phyloP scores from a whole-genome alignment of 2,888 invertebrate species.

The Scaptomyza cyrtandrae region DNA sequence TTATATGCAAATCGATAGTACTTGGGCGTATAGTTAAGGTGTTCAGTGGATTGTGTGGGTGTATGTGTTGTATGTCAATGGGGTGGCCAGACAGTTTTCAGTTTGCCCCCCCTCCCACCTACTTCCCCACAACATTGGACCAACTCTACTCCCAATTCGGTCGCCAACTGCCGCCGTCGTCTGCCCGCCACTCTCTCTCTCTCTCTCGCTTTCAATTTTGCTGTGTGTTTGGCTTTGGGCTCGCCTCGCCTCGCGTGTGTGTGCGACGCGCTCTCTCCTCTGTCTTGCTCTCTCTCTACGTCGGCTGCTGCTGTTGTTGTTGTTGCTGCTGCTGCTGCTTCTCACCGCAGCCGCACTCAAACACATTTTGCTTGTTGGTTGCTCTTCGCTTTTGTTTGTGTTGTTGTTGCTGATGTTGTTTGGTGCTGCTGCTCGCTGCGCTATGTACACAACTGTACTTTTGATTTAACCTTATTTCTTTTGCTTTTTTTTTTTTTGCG shows the following conservation, averaged over 20 bases:
- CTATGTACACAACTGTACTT: conserved; percentile 83
- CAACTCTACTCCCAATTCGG: conserved; percentile 48
- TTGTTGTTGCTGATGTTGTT: conserved; percentile 57
- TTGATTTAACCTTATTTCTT: conserved; percentile 83
- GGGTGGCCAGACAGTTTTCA: conserved; percentile 71
- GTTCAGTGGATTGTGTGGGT: conserved; percentile 18
- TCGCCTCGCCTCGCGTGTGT: conserved; percentile 71
- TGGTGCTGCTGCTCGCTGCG: conserved; percentile 73
- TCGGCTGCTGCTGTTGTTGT: conserved; percentile 31
- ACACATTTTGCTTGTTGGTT: conserved; percentile 74
- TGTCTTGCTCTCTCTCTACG: conserved; percentile 53
- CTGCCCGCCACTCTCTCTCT: conserved; percentile 46
- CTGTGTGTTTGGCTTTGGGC: conserved; percentile 52
- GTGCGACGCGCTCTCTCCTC: conserved; percentile 69
- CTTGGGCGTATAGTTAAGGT: conserved; percentile 45
- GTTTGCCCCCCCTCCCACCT: conserved; percentile 10
- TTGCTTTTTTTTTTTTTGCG: conserved; percentile 45
- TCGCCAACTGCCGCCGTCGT: conserved; percentile 59
- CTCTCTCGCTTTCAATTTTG: conserved; percentile 27
- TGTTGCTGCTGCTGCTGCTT: conserved; percentile 41
- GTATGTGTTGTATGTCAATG: conserved; percentile 31
- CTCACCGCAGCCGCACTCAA: conserved; percentile 75
- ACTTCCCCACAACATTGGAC: conserved; percentile 20
- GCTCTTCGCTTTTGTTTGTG: conserved; percentile 78
- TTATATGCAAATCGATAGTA: conserved; percentile 68